Evolutionary conservation across 2,888 invertebrate species (phyloP).

Genomic region (Tenthredo notha): DNA sequence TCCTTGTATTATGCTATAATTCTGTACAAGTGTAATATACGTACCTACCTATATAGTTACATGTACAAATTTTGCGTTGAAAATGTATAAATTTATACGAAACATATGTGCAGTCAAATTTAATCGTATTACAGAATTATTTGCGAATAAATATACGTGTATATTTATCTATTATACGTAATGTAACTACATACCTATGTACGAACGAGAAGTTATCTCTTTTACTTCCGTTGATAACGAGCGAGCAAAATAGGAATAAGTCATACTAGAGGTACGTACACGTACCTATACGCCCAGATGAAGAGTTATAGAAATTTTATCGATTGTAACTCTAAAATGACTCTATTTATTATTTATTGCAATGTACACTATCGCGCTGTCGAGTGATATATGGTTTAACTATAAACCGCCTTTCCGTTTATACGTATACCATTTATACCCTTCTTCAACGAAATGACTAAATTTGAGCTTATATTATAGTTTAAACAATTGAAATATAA

Average conservation of each 20-base stretch:
- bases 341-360: slow-evolving; percentile 44
- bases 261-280: neutral
- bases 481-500: neutral
- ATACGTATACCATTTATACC: neutral
- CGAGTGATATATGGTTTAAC: neutral
- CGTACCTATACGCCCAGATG: neutral
- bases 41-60: neutral
- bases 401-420: neutral
- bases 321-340: slow-evolving; percentile 30
- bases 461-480: neutral
- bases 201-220: neutral
- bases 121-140: neutral
- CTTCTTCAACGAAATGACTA: neutral
- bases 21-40: slow-evolving; percentile 11
- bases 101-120: neutral
- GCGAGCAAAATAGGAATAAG: neutral
- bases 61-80: neutral
- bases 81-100: neutral
- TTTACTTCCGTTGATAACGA: slow-evolving; percentile 24
- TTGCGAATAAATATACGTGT: neutral
- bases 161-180: no score
- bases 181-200: neutral
- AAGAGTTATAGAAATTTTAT: slow-evolving; percentile 33
- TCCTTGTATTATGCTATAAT: neutral
- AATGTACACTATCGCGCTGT: neutral